Percentiles rank a stretch among this genome's conserved stretches.
Evolutionary conservation across 2,797 vertebrate species (phyloP).

Genomic region (Sebastes hubbsi): DNA sequence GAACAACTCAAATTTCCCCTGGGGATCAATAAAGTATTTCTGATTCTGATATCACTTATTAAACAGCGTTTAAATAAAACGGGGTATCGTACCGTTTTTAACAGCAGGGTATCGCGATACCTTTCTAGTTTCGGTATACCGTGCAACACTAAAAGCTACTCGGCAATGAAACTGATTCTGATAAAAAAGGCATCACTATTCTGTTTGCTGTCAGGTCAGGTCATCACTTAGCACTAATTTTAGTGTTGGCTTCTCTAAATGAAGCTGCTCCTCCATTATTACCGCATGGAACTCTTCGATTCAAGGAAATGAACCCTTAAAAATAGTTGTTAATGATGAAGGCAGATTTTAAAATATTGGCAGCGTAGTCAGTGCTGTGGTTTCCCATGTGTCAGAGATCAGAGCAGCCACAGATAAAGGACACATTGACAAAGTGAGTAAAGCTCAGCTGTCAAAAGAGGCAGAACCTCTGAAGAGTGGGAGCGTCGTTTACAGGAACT

Average conservation of each 20-base stretch:
- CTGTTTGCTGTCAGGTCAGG: too few species aligned
- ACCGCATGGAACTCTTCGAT: background rate
- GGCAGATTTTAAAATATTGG: background rate
- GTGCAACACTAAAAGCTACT: too few species aligned
- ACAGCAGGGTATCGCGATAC: too few species aligned
- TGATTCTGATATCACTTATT: too few species aligned
- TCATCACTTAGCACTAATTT: background rate
- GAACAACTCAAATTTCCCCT: too few species aligned
- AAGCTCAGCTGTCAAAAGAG: conserved; percentile 6
- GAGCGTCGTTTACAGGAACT: background rate
- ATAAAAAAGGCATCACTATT: too few species aligned
- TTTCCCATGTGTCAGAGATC: background rate
- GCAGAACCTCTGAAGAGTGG: background rate
- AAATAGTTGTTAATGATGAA: background rate
- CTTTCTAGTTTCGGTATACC: too few species aligned
- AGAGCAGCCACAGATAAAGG: background rate
- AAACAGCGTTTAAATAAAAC: too few species aligned
- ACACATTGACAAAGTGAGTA: background rate
- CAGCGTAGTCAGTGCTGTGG: background rate
- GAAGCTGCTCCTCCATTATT: background rate
- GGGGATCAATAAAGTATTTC: too few species aligned
- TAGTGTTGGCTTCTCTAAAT: background rate
- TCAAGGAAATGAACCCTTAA: background rate
- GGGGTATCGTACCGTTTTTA: too few species aligned
- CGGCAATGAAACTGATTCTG: too few species aligned